Evolutionary conservation across 2,797 vertebrate genomes (phyloP), one percentile per base, ranked within the genome.

Genomic region (Pogonophryne albipinna): DNA sequence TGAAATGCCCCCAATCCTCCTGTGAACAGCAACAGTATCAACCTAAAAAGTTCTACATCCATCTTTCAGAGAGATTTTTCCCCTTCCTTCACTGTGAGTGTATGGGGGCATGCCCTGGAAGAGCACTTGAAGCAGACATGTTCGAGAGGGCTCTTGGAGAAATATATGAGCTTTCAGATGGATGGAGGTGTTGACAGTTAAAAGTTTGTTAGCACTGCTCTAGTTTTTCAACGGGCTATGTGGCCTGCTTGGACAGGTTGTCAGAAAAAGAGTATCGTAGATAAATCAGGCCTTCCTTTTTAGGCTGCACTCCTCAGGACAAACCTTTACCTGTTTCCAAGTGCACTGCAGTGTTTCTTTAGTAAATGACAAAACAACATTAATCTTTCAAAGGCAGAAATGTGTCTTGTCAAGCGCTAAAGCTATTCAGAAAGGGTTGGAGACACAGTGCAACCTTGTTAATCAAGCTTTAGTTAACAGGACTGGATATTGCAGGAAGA

Each of bases 141-240:
- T 80, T 89, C 15, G 70, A 87, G 77, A 69, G 63, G 41, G 62
- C 86, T 87, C 76, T 86, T 53, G 31, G 64, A 74, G 68, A 76
- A 86, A 78, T 72, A 66, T 52, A 83, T 51, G 69, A 82, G 63
- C 74, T 11, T 0, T 66, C 71, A 71, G 70, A 76, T 66, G 64
- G 79, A 79, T 79, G 62, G 56, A 74, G 73, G 53, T 8, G 46
- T 51, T 55, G 55, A 46, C 61, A 47, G 76, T 17, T 11, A 38
- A 60, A 62, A 49, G 60, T 80, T 80, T 78, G 12, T 78, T 73
- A 47, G 58, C 4, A 2, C 23, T 55, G 52, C 52, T 64, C 57
- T 45, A 63, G 49, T 79, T 63, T 62, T 80, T 55, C 62, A 69
- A 17, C 57, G 51, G 62, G 57, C 65, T 58, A 20, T 49, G 57